Evolutionary conservation across 2,113 vertebrate species (phyloP), one percentile per base, ranked within the genome.

Genomic region (Leptocoma aspasia): DNA sequence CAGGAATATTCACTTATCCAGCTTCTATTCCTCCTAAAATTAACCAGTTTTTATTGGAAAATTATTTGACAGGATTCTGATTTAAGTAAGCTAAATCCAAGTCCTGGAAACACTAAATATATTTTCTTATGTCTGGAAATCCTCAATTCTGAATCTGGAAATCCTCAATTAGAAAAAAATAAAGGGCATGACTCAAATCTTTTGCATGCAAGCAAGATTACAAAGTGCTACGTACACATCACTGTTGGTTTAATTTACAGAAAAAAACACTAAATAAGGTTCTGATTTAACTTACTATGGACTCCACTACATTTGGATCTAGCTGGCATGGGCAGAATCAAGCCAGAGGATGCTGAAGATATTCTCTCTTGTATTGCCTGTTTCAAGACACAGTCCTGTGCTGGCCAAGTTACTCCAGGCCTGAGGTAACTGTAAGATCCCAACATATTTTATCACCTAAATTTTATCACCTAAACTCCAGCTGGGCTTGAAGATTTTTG

Each of bases 81-180:
- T 93, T 84, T 92, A 75, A 54, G 88, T 78, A 71, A 90, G 44
- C 54, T 89, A 89, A 94, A 66, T 60, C 44, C 30, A 77, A 92
- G 54, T 30, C 57, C 11, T 89, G 13, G 41, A 95, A 94, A 70
- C 35, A 70, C 10, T n/a, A 94, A 47, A 83, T 35, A 3, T 68
- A 56, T 84, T 94, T 94, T 87, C 54, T 92, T 30, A 23, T 0
- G 15, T 76, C 44, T 70, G 53, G 45, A 91, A 90, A 88, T 60
- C 41, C 41, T n/a, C n/a, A n/a, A n/a, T n/a, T n/a, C n/a, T n/a
- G n/a, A n/a, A n/a, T n/a, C n/a, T n/a, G n/a, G n/a, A n/a, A n/a
- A n/a, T n/a, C n/a, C n/a, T 85, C n/a, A 80, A 72, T 68, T 7
- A n/a, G 52, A 72, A 93, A 64, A 92, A 78, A 33, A 56, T 8